Percentiles rank a stretch among this genome's conserved stretches.
Evolutionary conservation across 2,113 vertebrate genomes (phyloP).

Genomic region (Columbina picui): DNA sequence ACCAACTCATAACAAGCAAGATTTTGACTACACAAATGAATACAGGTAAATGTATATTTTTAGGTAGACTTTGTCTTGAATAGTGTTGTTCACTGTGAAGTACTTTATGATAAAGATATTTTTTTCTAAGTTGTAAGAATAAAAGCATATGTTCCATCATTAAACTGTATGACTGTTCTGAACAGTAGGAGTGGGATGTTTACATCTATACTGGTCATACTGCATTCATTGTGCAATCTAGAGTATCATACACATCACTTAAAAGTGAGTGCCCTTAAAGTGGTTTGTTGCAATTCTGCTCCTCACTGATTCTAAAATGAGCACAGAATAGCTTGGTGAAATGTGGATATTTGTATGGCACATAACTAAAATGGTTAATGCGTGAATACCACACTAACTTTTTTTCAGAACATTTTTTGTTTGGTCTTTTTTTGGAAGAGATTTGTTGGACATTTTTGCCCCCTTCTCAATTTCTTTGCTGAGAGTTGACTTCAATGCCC

Average conservation of each 20-base stretch:
- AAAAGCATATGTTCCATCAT: neutral
- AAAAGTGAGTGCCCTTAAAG: neutral
- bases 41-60: conserved; percentile 85
- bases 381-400: neutral
- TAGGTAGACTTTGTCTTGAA: neutral
- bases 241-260: neutral
- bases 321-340: neutral
- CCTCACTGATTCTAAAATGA: neutral
- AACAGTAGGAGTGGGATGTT: neutral
- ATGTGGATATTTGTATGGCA: neutral
- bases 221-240: neutral
- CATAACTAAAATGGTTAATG: neutral
- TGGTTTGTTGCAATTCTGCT: neutral
- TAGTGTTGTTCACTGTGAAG: neutral
- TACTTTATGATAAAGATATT: neutral
- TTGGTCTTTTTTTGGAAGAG: neutral
- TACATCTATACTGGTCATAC: neutral
- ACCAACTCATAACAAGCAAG: conserved; percentile 97
- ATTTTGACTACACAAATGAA: conserved; percentile 92
- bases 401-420: neutral
- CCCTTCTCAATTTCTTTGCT: neutral
- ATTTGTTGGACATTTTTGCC: neutral
- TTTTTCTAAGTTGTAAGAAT: neutral
- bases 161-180: neutral
- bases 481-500: neutral